Percentiles rank a stretch among this genome's conserved stretches.
Conservation (phyloP, 2,888 invertebrate genomes). For the Idaea straminata region DNA sequence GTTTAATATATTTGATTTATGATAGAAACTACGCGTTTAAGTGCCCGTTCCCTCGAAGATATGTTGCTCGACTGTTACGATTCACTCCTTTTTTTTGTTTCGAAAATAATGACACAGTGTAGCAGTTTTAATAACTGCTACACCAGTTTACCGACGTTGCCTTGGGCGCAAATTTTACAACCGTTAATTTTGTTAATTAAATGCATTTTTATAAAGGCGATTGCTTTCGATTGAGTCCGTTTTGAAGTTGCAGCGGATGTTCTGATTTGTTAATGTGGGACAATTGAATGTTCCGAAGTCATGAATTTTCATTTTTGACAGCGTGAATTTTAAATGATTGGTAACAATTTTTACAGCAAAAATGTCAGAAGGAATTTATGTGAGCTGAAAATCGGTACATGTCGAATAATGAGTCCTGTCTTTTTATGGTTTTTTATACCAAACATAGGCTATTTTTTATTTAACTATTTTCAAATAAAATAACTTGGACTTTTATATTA, state of each 20-base stretch:
- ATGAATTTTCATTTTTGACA: background rate
- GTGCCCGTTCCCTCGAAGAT: conserved; percentile 74
- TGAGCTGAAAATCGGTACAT: too few relatives aligned
- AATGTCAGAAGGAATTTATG: too few relatives aligned
- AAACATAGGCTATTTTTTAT: too few relatives aligned
- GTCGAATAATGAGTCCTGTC: too few relatives aligned
- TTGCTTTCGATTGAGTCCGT: conserved; percentile 41
- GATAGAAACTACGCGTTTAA: conserved; percentile 77
- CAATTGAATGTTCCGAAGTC: background rate
- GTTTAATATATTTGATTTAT: conserved; percentile 81
- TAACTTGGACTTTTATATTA: too few relatives aligned
- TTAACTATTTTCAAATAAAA: too few relatives aligned
- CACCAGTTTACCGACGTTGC: conserved; percentile 51
- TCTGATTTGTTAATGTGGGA: conserved; percentile 22
- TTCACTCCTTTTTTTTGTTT: conserved; percentile 70
- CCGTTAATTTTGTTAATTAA: conserved; percentile 51
- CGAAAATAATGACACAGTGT: conserved; percentile 74
- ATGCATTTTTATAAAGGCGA: conserved; percentile 53
- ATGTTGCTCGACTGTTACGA: conserved; percentile 72
- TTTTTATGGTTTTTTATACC: too few relatives aligned
- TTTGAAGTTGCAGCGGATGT: conserved; percentile 27
- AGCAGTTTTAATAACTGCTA: conserved; percentile 71
- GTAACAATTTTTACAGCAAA: background rate
- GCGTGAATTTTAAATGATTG: background rate
- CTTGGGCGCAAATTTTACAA: conserved; percentile 64